Conservation (phyloP, 2,113 vertebrate genomes). For the Brachyistius frenatus region DNA sequence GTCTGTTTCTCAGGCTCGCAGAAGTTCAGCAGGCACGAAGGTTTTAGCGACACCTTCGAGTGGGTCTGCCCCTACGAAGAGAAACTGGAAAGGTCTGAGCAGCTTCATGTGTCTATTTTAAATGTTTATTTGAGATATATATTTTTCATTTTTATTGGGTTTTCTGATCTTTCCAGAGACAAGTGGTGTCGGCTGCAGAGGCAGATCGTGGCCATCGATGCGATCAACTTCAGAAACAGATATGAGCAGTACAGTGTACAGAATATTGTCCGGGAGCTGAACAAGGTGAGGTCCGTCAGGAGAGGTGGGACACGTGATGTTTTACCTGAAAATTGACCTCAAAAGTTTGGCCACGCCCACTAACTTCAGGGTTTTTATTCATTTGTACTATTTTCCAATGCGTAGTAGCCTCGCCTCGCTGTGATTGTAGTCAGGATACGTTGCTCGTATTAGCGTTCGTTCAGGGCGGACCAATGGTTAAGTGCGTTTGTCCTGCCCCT, state of each 20-base stretch:
- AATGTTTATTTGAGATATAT: background rate
- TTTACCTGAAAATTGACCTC: too few relatives aligned
- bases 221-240: slow-evolving; percentile 55
- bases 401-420: too few relatives aligned
- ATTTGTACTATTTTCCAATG: too few relatives aligned
- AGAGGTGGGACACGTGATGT: too few relatives aligned
- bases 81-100: slow-evolving; percentile 26
- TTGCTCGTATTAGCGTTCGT: too few relatives aligned
- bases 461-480: too few relatives aligned
- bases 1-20: slow-evolving; percentile 71
- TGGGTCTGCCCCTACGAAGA: slow-evolving; percentile 57
- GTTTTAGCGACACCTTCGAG: slow-evolving; percentile 70
- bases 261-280: slow-evolving; percentile 71
- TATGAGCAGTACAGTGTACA: slow-evolving; percentile 63
- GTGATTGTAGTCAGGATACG: too few relatives aligned
- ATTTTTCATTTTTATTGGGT: too few relatives aligned
- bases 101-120: background rate
- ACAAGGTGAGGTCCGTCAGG: slow-evolving; percentile 71
- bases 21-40: slow-evolving; percentile 69
- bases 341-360: too few relatives aligned
- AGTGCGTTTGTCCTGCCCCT: too few relatives aligned
- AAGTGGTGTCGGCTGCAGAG: slow-evolving; percentile 68
- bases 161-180: slow-evolving; percentile 67
- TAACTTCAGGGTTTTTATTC: too few relatives aligned
- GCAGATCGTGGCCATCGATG: slow-evolving; percentile 82